Evolutionary conservation across 1,140 invertebrate genomes (phyloP).

Genomic region (Sycobia sp.): DNA sequence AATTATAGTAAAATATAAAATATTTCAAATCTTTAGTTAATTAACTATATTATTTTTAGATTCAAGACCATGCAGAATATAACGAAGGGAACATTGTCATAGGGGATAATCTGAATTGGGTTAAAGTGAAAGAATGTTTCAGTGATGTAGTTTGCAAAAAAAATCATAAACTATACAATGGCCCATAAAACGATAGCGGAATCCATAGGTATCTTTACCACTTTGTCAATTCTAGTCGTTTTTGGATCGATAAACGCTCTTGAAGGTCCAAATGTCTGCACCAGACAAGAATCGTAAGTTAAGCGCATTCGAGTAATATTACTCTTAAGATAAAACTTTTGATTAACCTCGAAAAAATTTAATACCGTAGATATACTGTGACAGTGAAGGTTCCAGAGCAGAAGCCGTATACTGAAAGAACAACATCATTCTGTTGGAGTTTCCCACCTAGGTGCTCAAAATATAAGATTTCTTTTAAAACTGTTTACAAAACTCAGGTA

Average conservation of each 20-base stretch:
- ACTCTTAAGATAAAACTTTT: too few relatives aligned
- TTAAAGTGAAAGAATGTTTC: conserved; percentile 13
- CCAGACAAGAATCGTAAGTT: conserved; percentile 52
- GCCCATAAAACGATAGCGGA: conserved; percentile 1
- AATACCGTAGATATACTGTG: conserved; percentile 69
- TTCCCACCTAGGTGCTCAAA: conserved; percentile 85
- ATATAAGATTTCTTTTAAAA: conserved; percentile 78
- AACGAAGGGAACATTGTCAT: neutral
- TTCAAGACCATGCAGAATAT: neutral
- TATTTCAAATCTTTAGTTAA: neutral
- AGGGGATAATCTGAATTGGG: neutral
- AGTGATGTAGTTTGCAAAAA: neutral
- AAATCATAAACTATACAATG: too few relatives aligned
- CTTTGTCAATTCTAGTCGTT: too few relatives aligned
- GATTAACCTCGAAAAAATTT: too few relatives aligned
- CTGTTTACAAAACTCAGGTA: conserved; percentile 72
- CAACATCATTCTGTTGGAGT: conserved; percentile 81
- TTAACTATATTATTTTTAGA: neutral
- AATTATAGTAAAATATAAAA: neutral
- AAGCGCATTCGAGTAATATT: too few relatives aligned
- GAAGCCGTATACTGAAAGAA: conserved; percentile 80
- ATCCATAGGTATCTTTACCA: neutral
- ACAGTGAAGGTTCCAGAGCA: conserved; percentile 76
- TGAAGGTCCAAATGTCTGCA: conserved; percentile 57
- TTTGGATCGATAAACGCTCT: conserved; percentile 34